phyloP scores from a whole-genome alignment of 2,888 invertebrate species.

The Actias luna region DNA sequence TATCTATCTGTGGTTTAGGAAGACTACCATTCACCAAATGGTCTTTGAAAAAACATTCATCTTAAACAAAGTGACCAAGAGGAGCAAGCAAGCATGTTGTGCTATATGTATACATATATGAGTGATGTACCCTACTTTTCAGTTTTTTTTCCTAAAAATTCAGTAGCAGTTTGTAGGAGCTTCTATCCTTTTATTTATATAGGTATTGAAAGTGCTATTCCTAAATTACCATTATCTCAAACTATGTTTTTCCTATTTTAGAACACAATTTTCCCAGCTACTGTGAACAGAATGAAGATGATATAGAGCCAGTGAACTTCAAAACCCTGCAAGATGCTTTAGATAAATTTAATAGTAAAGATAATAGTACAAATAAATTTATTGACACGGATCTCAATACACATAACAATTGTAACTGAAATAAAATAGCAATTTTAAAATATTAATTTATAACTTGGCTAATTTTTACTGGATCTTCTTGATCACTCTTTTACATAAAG shows the following conservation, averaged over 20 bases:
- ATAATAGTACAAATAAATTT: background rate
- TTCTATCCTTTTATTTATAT: background rate
- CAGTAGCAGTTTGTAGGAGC: background rate
- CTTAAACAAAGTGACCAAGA: too few relatives aligned
- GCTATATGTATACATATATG: too few relatives aligned
- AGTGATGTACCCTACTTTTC: too few relatives aligned
- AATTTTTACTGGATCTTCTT: background rate
- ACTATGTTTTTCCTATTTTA: conserved; percentile 6
- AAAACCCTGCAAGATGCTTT: conserved; percentile 57
- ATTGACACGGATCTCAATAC: background rate
- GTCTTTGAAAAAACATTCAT: too few relatives aligned
- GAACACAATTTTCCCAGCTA: conserved; percentile 12
- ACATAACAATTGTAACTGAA: background rate
- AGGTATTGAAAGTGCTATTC: background rate
- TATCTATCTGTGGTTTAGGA: too few relatives aligned
- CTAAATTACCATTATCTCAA: background rate
- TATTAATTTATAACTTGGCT: background rate
- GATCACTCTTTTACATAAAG: background rate
- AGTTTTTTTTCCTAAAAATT: too few relatives aligned
- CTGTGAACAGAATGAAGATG: conserved; percentile 33
- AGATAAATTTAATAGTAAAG: conserved; percentile 50
- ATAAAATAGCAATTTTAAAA: background rate
- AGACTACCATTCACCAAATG: too few relatives aligned
- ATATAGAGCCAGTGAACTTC: conserved; percentile 53
- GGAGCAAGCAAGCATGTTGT: too few relatives aligned